Evolutionary conservation across 2,888 invertebrate species (phyloP), one percentile per base, ranked within the genome.

Genomic region (Thereva nobilitata): DNA sequence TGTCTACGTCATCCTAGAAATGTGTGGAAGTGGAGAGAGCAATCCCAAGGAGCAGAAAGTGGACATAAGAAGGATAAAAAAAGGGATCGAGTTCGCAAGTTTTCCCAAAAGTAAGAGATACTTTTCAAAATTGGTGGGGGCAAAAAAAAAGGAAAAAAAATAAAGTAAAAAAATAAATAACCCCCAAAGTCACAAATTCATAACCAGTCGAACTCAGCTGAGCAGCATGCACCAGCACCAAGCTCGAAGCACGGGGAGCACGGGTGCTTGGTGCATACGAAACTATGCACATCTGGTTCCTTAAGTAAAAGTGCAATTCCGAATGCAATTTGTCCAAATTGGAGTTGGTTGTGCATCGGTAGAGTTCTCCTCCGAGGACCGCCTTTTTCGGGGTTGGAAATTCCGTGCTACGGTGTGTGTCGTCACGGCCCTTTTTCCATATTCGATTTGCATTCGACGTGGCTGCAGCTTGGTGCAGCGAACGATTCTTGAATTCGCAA

Each of bases 291-390:
- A 64, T 64, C 64, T 64, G 64, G 64, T 35, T 35, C 52, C 54
- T 54, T 55, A 47, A 54, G 45, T 41, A 55, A 45, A 54, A 64
- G 34, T 64, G 64, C 54, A 64, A 45, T 55, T 64, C 47, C 42
- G 44, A 54, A 54, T 54, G 54, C 64, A 64, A 64, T 64, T 64
- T 64, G 64, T 64, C 64, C 45, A 47, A 64, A 64, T 64, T 64
- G 64, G 54, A 54, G 40, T 53, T 55, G 54, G 23, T 45, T 40
- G 38, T 45, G 40, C 50, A 38, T 61, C 23, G 23, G 23, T 23
- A 23, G n/a, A n/a, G 23, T 23, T 61, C 41, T 40, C 50, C 49
- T n/a, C n/a, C 41, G 40, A 23, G 40, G n/a, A 3, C 53, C 38
- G 61, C 61, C 49, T 61, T 50, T 50, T 49, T 42, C 9, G 37